These are phyloP conservation scores for Psophia crepitans DNA, from an alignment of 2,113 vertebrate genomes.

Conservation along the genomic window DNA sequence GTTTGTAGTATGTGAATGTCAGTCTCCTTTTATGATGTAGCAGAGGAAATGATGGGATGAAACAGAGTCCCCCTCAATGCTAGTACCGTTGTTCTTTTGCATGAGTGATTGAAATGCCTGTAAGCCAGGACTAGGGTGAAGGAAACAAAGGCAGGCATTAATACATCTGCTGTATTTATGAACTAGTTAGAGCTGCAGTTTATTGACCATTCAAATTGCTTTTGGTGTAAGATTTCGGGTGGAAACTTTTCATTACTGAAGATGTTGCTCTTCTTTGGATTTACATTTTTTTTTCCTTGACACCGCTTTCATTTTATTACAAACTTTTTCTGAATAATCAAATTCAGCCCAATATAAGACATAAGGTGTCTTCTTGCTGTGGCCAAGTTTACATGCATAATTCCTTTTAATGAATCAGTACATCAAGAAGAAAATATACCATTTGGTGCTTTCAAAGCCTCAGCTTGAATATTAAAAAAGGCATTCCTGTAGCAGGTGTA, in stretches of 20 bases:
- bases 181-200: background rate
- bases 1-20: background rate
- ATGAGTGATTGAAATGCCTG: background rate
- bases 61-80: background rate
- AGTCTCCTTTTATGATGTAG: background rate
- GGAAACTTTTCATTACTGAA: background rate
- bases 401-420: conserved; percentile 60
- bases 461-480: conserved; percentile 30
- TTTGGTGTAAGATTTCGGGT: background rate
- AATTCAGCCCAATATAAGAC: background rate
- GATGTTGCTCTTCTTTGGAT: conserved; percentile 22
- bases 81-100: background rate
- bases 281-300: background rate
- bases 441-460: conserved; percentile 35
- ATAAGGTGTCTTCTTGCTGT: conserved; percentile 34
- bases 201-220: background rate
- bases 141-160: background rate
- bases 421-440: background rate
- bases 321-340: conserved; percentile 44
- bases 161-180: background rate
- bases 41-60: background rate
- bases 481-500: background rate
- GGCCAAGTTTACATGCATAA: conserved; percentile 34
- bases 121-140: background rate
- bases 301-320: background rate